phyloP scores from a whole-genome alignment of 2,888 invertebrate species.

The Chironomus tentans region DNA sequence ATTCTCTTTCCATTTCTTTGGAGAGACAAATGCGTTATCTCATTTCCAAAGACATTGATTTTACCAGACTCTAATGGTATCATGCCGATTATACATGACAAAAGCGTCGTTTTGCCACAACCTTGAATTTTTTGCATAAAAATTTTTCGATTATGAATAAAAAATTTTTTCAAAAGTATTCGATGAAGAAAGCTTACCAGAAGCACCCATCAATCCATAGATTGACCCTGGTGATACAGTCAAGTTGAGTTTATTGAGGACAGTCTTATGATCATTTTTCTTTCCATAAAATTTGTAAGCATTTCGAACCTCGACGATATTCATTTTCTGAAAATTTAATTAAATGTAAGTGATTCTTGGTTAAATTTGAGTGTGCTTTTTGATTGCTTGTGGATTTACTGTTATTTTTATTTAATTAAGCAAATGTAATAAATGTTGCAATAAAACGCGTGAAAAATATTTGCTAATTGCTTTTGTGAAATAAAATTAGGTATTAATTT shows the following conservation, averaged over 20 bases:
- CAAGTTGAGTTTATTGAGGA: slow-evolving; percentile 63
- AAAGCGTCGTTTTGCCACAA: slow-evolving; percentile 71
- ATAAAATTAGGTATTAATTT: too few species aligned
- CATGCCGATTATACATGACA: slow-evolving; percentile 67
- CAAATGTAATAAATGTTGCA: too few species aligned
- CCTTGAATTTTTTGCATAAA: slow-evolving; percentile 39
- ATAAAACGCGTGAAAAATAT: too few species aligned
- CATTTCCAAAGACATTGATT: slow-evolving; percentile 58
- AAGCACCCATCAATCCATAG: slow-evolving; percentile 47
- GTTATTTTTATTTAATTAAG: too few species aligned
- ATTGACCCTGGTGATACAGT: slow-evolving; percentile 64
- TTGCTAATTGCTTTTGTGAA: too few species aligned
- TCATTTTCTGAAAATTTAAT: slow-evolving; percentile 32
- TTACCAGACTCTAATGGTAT: slow-evolving; percentile 56
- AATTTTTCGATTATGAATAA: neutral
- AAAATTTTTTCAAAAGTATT: neutral
- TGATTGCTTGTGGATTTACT: too few species aligned
- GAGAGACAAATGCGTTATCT: slow-evolving; percentile 51
- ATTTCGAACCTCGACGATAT: slow-evolving; percentile 57
- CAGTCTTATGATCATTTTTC: slow-evolving; percentile 44
- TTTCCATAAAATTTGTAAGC: slow-evolving; percentile 60
- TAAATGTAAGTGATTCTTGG: too few species aligned
- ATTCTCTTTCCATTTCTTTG: slow-evolving; percentile 56
- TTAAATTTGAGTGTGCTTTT: too few species aligned
- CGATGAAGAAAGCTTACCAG: too few species aligned